Evolutionary conservation across 2,797 vertebrate species (phyloP), one percentile per base, ranked within the genome.

Genomic region (Toxotes lorentzi): DNA sequence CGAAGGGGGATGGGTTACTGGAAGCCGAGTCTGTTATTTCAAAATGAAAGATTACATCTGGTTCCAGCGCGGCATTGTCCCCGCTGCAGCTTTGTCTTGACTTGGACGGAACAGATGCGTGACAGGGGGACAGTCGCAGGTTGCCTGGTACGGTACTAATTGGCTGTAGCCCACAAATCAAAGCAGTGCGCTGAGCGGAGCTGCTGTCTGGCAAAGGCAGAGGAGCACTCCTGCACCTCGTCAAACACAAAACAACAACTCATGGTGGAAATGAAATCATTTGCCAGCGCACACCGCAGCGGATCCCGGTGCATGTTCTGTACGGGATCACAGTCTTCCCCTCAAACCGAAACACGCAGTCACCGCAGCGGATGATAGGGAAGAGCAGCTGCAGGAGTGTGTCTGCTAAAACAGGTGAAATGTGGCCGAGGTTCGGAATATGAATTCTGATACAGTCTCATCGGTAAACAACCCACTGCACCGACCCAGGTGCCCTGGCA

Each of bases 1-100:
- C 71, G 81, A 76, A 34, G 80, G 92, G 92, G 92, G 91, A 91
- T 92, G 93, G 91, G 93, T 78, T 64, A 38, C 51, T 76, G 81
- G 60, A 70, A 81, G 67, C 70, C 34, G 56, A 86, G 54, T 73
- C 48, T 77, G 82, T 88, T 78, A 87, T 70, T 73, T 79, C 58
- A 81, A 78, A 86, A 62, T 16, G 53, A 63, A 60, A 74, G 47
- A 72, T 56, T 59, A 53, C 72, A 63, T 71, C 7, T n/a, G 56
- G 32, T 10, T 74, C 19, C 58, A 32, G 24, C 50, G 10, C 35
- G 64, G 82, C 84, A 82, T 79, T 82, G 83, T 86, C 62, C 61
- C 81, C 41, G 51, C 76, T 59, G 85, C 79, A 86, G 76, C 80
- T 84, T 86, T 88, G 75, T 86, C 79, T 67, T 11, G 48, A 60